These are phyloP conservation scores for Diachrysia chrysitis DNA, from an alignment of 2,888 invertebrate genomes.

Conservation along the genomic window DNA sequence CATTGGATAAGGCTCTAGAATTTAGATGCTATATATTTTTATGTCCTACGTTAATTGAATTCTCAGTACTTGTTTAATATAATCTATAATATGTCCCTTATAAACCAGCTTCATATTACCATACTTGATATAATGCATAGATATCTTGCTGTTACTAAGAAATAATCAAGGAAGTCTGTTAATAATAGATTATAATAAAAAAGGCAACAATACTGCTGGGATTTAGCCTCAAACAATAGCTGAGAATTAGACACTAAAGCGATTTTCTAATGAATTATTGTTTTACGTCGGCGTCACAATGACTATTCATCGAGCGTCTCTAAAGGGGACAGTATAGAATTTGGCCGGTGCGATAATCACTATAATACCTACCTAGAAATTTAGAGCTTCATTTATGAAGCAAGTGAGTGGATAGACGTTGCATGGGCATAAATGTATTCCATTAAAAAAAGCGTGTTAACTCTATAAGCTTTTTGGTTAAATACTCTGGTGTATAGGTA, in stretches of 20 bases:
- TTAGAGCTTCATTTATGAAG: background rate
- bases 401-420: background rate
- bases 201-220: background rate
- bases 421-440: too few relatives aligned
- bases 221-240: background rate
- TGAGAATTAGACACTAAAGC: slow-evolving; percentile 1
- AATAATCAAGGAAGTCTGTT: background rate
- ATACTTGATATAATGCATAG: background rate
- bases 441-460: too few relatives aligned
- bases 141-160: background rate
- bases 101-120: background rate
- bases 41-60: too few relatives aligned
- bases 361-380: background rate
- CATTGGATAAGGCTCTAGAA: too few relatives aligned
- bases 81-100: background rate
- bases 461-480: background rate
- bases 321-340: background rate
- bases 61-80: background rate
- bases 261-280: slow-evolving; percentile 5
- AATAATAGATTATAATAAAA: slow-evolving; percentile 3
- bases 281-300: slow-evolving; percentile 1
- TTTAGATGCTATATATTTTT: too few relatives aligned
- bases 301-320: background rate
- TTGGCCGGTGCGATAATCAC: background rate
- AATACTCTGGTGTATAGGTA: background rate